A percentile compares a stretch with the other conserved stretches of the same genome.
These are phyloP conservation scores for Glaucopsyche alexis DNA, from an alignment of 2,888 invertebrate genomes.

Conservation along the genomic window DNA sequence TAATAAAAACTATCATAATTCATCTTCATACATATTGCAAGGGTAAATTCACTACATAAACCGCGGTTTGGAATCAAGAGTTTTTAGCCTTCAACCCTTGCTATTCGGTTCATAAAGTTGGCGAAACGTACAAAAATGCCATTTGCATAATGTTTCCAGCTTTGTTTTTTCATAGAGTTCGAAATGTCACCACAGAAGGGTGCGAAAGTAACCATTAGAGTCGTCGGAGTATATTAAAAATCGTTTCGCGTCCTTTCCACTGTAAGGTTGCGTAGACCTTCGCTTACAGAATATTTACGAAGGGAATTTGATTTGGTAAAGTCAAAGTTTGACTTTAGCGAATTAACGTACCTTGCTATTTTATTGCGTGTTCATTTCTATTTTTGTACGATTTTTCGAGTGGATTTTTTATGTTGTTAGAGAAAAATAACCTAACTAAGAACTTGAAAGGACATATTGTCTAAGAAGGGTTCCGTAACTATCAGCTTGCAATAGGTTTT, in stretches of 20 bases:
- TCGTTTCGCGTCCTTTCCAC: slow-evolving; percentile 71
- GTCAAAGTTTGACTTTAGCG: slow-evolving; percentile 11
- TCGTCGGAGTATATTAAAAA: slow-evolving; percentile 76
- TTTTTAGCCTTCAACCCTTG: slow-evolving; percentile 74
- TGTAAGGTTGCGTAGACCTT: slow-evolving; percentile 54
- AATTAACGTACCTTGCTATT: slow-evolving; percentile 3
- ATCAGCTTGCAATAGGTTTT: no score
- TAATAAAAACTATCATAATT: slow-evolving; percentile 34
- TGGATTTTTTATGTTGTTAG: no score
- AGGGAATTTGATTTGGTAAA: background rate
- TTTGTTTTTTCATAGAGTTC: slow-evolving; percentile 78
- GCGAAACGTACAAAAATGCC: slow-evolving; percentile 76
- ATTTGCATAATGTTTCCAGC: slow-evolving; percentile 78
- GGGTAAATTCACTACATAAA: slow-evolving; percentile 51
- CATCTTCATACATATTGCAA: slow-evolving; percentile 42
- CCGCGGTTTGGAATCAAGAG: slow-evolving; percentile 63
- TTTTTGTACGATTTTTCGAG: background rate
- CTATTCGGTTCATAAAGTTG: slow-evolving; percentile 75
- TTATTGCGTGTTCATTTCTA: slow-evolving; percentile 1
- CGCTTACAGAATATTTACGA: slow-evolving; percentile 24
- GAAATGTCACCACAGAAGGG: slow-evolving; percentile 78
- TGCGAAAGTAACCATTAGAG: slow-evolving; percentile 74
- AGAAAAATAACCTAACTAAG: no score
- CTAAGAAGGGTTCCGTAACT: no score
- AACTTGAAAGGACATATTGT: no score